Conservation (phyloP, 2,113 vertebrate species). For the Camelus bactrianus region DNA sequence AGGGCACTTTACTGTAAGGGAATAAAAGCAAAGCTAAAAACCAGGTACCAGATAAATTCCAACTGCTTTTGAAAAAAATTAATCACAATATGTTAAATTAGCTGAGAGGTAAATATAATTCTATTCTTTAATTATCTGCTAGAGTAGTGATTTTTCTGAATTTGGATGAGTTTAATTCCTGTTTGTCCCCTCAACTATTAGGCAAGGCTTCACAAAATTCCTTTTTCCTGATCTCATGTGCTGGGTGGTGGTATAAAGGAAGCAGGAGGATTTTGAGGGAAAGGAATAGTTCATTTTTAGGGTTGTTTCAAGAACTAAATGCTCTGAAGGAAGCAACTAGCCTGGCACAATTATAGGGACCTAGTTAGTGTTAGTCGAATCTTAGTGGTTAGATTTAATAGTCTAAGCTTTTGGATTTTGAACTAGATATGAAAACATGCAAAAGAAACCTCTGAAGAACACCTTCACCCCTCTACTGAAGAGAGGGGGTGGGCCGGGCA, state of each 20-base stretch:
- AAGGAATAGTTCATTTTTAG: background rate
- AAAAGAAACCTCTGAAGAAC: background rate
- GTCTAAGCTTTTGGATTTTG: background rate
- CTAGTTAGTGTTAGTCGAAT: background rate
- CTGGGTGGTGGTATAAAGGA: background rate
- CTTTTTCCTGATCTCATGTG: background rate
- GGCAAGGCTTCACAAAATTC: background rate
- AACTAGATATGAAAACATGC: background rate
- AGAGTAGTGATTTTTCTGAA: constrained; percentile 34
- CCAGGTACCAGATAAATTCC: background rate
- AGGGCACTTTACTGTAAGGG: background rate
- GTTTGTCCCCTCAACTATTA: constrained; percentile 5
- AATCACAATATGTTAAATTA: constrained; percentile 58
- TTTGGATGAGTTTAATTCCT: constrained; percentile 30
- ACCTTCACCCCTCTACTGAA: background rate
- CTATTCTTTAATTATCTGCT: background rate
- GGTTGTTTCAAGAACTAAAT: background rate
- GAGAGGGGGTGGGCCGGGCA: background rate
- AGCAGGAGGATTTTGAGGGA: background rate
- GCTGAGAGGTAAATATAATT: constrained; percentile 57
- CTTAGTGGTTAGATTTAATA: background rate
- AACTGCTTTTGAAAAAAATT: constrained; percentile 31
- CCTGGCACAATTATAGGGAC: background rate
- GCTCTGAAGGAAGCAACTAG: background rate
- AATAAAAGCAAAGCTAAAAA: constrained; percentile 58